Base-by-base conservation (phyloP, 1,140 invertebrate species). In the Trichonephila clavipes region DNA sequence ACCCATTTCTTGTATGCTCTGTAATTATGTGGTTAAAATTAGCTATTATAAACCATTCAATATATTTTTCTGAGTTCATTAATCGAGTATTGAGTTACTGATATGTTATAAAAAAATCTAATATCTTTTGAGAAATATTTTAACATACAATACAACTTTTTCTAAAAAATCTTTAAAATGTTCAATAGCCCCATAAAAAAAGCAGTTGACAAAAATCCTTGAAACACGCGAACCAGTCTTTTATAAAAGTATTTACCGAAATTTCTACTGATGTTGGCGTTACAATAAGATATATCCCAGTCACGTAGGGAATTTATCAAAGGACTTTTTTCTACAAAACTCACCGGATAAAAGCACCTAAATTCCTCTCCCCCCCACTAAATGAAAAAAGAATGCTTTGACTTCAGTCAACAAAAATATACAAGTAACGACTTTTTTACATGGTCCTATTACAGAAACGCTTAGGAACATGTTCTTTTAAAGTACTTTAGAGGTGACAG, bases 281-380 rank as follows among this genome's bases (percentile, higher is more conserved):
- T 69, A n/a, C 66, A 69, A 69, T 69, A 69, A 69, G 14, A 69
- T 7, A 69, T 28, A 69, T 12, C 24, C 66, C 24, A 14, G 66
- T 69, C 66, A 69, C 66, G 66, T 69, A 28, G n/a, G 10, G n/a
- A 69, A 69, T 69, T 24, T 69, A 24, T 69, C 66, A 69, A 69
- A 24, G 24, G 24, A 28, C 12, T 24, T 24, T 24, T 69, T 69
- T n/a, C 21, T 28, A n/a, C n/a, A 69, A 69, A 69, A 69, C n/a
- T 24, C 14, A 14, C 66, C n/a, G 24, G 24, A 69, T 69, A 24
- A 69, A 69, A 28, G 66, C n/a, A 12, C n/a, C 1, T 69, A 69
- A 69, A 69, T 24, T 69, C 24, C n/a, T 69, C 18, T 64, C 12
- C 28, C n/a, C 14, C n/a, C 21, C 18, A n/a, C 14, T 69, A n/a